Evolutionary conservation across 2,888 invertebrate genomes (phyloP).

Genomic region (Himalopsyche tibetana): DNA sequence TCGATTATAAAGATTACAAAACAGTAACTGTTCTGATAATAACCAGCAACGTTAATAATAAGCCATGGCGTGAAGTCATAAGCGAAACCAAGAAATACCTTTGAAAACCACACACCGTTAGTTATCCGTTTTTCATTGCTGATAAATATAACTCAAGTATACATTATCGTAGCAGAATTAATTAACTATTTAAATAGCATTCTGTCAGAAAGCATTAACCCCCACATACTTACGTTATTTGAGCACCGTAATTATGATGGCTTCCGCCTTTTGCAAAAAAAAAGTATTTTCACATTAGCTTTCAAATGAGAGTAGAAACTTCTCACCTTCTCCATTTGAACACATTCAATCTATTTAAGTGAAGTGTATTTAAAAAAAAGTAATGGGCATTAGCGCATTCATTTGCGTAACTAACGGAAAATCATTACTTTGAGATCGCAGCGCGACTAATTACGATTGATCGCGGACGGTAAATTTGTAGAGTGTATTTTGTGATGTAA

Average conservation of each 20-base stretch:
- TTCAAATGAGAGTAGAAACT: background rate
- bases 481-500: too few relatives aligned
- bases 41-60: background rate
- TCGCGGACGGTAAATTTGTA: too few relatives aligned
- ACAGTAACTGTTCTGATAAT: background rate
- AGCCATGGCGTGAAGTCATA: background rate
- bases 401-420: too few relatives aligned
- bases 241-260: background rate
- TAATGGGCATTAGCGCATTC: too few relatives aligned
- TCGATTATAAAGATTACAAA: too few relatives aligned
- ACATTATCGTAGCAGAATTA: background rate
- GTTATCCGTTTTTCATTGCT: background rate
- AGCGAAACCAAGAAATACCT: background rate
- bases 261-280: constrained; percentile 12
- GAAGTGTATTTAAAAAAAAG: too few relatives aligned
- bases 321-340: too few relatives aligned
- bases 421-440: too few relatives aligned
- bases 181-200: background rate
- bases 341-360: too few relatives aligned
- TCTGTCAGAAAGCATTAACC: background rate
- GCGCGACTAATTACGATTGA: too few relatives aligned
- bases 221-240: background rate
- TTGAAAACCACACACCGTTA: background rate
- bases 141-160: background rate
- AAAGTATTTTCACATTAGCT: background rate